Base-by-base conservation (phyloP, 2,113 vertebrate species). In the Mesembrinibis cayennensis region DNA sequence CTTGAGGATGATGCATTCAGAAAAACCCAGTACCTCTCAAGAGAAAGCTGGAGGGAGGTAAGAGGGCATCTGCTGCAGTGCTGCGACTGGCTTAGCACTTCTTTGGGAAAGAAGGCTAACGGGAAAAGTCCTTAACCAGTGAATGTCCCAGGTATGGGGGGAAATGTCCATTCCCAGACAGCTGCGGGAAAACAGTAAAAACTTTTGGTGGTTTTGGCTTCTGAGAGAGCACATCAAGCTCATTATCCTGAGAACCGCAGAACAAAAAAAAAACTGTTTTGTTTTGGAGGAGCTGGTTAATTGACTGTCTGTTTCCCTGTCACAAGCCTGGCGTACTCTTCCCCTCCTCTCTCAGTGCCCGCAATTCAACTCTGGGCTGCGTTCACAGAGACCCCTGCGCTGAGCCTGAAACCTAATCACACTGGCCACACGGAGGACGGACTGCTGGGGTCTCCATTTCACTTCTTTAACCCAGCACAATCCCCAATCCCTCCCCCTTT, bases 371-470 rank as follows among this genome's bases (percentile, higher is more conserved):
- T 38, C 53, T 25, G 1, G 19, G 22, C 76, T 78, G 36, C 1
- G 1, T 6, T 36, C 26, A 26, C 47, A 36, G 92, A 40, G 52
- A 42, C 44, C 72, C 47, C 38, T 4, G 80, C 18, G 63, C 77
- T 58, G 3, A 23, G 66, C 55, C 62, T 69, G 61, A 82, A 89
- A 91, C 53, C 82, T 17, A 66, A 83, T 34, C 69, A 3, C 9
- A 1, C 76, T 26, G 86, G 59, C 92, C 90, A 17, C 89, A 81
- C 61, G n/a, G 90, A 93, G 80, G 55, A 63, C 18, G 25, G 61
- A 93, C 79, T 66, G 90, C 23, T 65, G 94, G 83, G 78, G 89
- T 95, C 93, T 92, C 87, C 87, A 83, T 89, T 92, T 93, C 94
- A 36, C 90, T 50, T 71, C 72, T 52, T 40, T 47, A 84, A 74